phyloP scores from a whole-genome alignment of 2,888 invertebrate species.

The Euzophera pinguis region DNA sequence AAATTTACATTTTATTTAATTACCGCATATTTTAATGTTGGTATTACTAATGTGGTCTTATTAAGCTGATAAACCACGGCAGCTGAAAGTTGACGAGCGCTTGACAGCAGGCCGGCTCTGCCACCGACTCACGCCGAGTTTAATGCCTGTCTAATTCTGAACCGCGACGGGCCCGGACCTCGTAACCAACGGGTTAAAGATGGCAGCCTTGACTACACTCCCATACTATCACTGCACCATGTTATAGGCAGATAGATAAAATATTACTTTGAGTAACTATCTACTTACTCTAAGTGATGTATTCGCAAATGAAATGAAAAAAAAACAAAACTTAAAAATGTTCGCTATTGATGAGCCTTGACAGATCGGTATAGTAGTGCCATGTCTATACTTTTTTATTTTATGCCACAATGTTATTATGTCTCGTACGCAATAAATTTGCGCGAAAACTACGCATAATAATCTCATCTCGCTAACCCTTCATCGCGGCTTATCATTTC shows the following conservation, averaged over 20 bases:
- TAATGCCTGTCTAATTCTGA: conserved; percentile 46
- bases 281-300: no score
- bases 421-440: conserved; percentile 34
- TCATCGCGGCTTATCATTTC: conserved; percentile 67
- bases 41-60: conserved; percentile 8
- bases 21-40: conserved; percentile 6
- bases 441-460: conserved; percentile 40
- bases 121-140: conserved; percentile 24
- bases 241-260: no score
- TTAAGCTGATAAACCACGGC: conserved; percentile 15
- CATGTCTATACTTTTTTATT: conserved; percentile 19
- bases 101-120: conserved; percentile 16
- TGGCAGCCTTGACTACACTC: background rate
- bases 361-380: background rate
- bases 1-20: background rate
- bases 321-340: background rate
- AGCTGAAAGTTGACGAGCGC: conserved; percentile 21
- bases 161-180: conserved; percentile 24
- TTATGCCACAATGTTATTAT: conserved; percentile 19
- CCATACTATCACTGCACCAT: background rate
- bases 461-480: conserved; percentile 53
- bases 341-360: background rate
- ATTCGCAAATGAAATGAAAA: no score
- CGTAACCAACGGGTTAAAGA: background rate
- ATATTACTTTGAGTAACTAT: no score